Evolutionary conservation across 2,888 invertebrate species (phyloP), one percentile per base, ranked within the genome.

Genomic region (Drosophila falleni): DNA sequence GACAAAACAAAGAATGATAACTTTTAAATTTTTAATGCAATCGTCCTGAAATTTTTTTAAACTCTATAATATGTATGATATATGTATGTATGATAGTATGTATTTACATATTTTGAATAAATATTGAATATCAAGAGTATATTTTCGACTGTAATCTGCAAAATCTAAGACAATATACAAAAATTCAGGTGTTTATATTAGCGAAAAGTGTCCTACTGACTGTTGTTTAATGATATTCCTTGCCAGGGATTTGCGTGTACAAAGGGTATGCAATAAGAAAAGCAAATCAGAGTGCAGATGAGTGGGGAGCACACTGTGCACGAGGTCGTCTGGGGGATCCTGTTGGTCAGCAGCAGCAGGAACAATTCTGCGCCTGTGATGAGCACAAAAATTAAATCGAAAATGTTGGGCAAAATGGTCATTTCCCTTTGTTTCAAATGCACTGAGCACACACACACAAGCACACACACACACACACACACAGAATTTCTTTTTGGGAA

Each of bases 321-420:
- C 53, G 62, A 67, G 69, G 62, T 77, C 77, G 59, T 69, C 77
- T 73, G 63, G 77, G 76, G 77, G 70, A 72, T 77, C 65, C 59
- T 42, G 62, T 62, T 69, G 77, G 73, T 63, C 71, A 66, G 50
- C 29, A 29, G 29, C 71, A 66, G 50, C 29, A 29, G 29, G 29
- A 29, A 6, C 4, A 29, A 29, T 29, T 23, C 62, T 55, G 55
- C 13, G 44, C 65, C 71, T 59, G 74, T 81, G 82, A 82, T 81
- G 84, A 84, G 79, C 83, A 78, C 68, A 77, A 74, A 81, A 71
- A 84, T 77, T 84, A 76, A 86, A 88, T 87, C 84, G 84, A 86
- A 88, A 87, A 88, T 86, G 74, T 78, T 80, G 74, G 67, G 66
- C 6, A 66, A 87, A 88, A 84, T 84, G 81, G 75, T 80, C 75